Evolutionary conservation across 1,140 invertebrate species (phyloP).

Genomic region (Mamestra configurata): DNA sequence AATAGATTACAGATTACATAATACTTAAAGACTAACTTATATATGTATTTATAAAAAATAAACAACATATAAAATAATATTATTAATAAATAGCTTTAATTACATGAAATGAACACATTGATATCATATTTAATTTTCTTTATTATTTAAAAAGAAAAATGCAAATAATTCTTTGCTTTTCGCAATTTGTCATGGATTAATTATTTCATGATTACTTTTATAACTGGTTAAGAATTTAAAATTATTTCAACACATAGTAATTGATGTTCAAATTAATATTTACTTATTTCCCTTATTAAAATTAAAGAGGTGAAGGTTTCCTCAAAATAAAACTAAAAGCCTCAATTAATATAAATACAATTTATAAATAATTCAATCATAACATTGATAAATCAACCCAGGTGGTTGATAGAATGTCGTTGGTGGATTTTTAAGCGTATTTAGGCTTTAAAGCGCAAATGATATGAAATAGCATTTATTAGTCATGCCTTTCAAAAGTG

Average conservation of each 20-base stretch:
- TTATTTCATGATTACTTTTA: conserved; percentile 3
- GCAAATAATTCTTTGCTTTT: neutral
- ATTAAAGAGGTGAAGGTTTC: neutral
- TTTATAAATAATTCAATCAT: neutral
- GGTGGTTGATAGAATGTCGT: neutral
- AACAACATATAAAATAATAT: conserved; percentile 47
- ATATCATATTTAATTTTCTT: neutral
- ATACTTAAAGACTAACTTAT: conserved; percentile 42
- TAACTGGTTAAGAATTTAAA: neutral
- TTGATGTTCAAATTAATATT: conserved; percentile 6
- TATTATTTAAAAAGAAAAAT: conserved; percentile 1
- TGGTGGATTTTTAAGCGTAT: conserved; percentile 9
- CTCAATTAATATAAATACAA: neutral
- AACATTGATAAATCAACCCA: neutral
- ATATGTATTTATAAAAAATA: conserved; percentile 42
- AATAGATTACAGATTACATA: conserved; percentile 46
- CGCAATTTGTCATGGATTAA: neutral
- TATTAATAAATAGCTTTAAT: conserved; percentile 30
- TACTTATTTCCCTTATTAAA: neutral
- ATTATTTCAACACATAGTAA: neutral
- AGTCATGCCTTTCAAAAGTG: too few species aligned
- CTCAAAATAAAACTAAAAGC: conserved; percentile 10
- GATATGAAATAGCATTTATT: neutral
- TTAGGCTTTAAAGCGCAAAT: neutral
- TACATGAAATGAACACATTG: conserved; percentile 20